These are phyloP conservation scores for Pleuronectes platessa DNA, from an alignment of 2,113 vertebrate genomes.

Conservation along the genomic window DNA sequence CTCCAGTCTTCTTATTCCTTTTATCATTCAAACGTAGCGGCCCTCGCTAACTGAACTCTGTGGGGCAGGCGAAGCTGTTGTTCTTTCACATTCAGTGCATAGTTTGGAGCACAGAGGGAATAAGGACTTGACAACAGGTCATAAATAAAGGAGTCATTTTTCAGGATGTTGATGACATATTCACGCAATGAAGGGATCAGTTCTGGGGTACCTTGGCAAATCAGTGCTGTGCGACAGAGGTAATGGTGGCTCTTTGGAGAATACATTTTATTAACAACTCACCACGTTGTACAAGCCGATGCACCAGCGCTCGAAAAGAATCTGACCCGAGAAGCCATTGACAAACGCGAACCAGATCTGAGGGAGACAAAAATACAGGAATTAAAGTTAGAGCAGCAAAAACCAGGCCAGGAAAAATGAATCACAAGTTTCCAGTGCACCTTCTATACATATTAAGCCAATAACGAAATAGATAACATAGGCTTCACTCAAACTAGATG, in stretches of 20 bases:
- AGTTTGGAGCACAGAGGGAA: conserved; percentile 77
- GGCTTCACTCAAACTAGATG: not conserved
- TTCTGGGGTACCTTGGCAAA: conserved; percentile 60
- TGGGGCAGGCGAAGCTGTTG: conserved; percentile 71
- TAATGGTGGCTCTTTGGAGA: conserved; percentile 51
- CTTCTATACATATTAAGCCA: not conserved
- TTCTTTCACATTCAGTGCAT: conserved; percentile 78
- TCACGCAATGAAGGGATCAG: conserved; percentile 63
- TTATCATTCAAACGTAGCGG: conserved; percentile 68
- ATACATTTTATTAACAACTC: conserved; percentile 76
- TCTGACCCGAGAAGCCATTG: conserved; percentile 98
- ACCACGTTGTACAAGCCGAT: conserved; percentile 99
- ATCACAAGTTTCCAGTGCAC: not conserved
- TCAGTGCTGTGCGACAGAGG: conserved; percentile 54
- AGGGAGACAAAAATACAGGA: conserved; percentile 61
- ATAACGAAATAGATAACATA: not conserved
- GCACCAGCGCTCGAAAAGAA: conserved; percentile 99
- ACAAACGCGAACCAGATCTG: conserved; percentile 99
- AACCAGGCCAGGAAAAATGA: not conserved
- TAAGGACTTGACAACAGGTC: conserved; percentile 75
- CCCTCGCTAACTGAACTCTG: conserved; percentile 69
- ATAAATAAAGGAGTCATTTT: conserved; percentile 79
- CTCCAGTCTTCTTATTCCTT: conserved; percentile 66
- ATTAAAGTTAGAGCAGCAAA: conserved; percentile 20
- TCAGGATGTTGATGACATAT: conserved; percentile 77